A percentile compares a stretch with the other conserved stretches of the same genome.
These are phyloP conservation scores for Thymallus thymallus DNA, from an alignment of 2,113 vertebrate species.

Conservation along the genomic window DNA sequence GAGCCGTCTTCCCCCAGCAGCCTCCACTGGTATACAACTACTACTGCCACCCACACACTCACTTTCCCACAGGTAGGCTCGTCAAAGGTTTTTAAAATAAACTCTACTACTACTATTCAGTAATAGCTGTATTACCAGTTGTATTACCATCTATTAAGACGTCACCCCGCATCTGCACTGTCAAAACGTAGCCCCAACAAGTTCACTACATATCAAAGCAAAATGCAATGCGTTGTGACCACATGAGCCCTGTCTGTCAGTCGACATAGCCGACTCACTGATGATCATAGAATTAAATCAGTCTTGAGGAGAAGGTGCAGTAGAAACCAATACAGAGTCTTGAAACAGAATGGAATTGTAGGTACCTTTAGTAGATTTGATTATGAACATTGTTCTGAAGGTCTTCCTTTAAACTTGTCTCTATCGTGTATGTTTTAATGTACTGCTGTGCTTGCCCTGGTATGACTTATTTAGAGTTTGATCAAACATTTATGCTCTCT, in stretches of 20 bases:
- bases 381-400: constrained; percentile 32
- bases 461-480: constrained; percentile 47
- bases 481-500: constrained; percentile 52
- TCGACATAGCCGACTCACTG: constrained; percentile 12
- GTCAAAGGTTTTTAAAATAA: constrained; percentile 15
- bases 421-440: constrained; percentile 41
- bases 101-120: constrained; percentile 26
- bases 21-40: too few species aligned
- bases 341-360: neutral
- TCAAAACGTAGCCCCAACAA: constrained; percentile 45
- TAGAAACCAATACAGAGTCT: constrained; percentile 33
- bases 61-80: constrained; percentile 48
- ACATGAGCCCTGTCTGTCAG: constrained; percentile 35
- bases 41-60: constrained; percentile 21
- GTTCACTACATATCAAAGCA: constrained; percentile 49
- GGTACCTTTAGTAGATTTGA: constrained; percentile 4
- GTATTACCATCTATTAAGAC: constrained; percentile 46
- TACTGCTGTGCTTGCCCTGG: constrained; percentile 41
- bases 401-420: constrained; percentile 45
- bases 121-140: too few species aligned
- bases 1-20: too few species aligned
- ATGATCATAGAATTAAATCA: constrained; percentile 28
- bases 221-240: constrained; percentile 48
- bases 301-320: constrained; percentile 27
- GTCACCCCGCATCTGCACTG: constrained; percentile 56